Percentiles rank a stretch among this genome's conserved stretches.
These are phyloP conservation scores for Thera obeliscata DNA, from an alignment of 2,888 invertebrate species.

Conservation along the genomic window DNA sequence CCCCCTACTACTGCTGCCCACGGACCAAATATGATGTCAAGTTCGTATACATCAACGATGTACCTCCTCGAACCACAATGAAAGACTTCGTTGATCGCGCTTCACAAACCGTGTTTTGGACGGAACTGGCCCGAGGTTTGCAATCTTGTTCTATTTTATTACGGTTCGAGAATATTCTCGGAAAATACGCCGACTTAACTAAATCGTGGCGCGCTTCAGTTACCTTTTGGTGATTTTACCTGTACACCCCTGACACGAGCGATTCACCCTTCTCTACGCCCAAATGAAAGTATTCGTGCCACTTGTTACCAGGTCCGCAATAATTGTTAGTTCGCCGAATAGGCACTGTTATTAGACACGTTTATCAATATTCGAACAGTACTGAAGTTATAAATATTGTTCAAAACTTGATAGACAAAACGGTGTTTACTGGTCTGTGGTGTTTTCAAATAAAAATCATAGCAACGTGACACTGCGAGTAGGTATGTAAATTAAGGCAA, in stretches of 20 bases:
- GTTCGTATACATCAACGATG: slow-evolving; percentile 85
- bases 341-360: slow-evolving; percentile 16
- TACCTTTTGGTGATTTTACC: slow-evolving; percentile 43
- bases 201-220: slow-evolving; percentile 44
- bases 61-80: slow-evolving; percentile 84
- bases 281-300: slow-evolving; percentile 35
- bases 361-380: slow-evolving; percentile 26
- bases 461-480: too few relatives aligned
- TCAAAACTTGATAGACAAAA: slow-evolving; percentile 7
- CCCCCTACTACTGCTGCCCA: slow-evolving; percentile 61
- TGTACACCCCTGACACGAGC: slow-evolving; percentile 38
- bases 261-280: slow-evolving; percentile 38
- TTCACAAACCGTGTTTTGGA: slow-evolving; percentile 87
- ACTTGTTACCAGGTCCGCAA: slow-evolving; percentile 15
- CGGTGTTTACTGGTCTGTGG: slow-evolving; percentile 6
- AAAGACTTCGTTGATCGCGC: slow-evolving; percentile 90
- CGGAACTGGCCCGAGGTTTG: slow-evolving; percentile 90
- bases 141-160: slow-evolving; percentile 41
- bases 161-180: slow-evolving; percentile 41
- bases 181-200: slow-evolving; percentile 42
- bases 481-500: too few relatives aligned
- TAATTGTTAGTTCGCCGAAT: slow-evolving; percentile 28
- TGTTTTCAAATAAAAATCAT: not conserved
- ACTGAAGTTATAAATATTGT: slow-evolving; percentile 6
- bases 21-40: slow-evolving; percentile 66